A percentile compares a stretch with the other conserved stretches of the same genome.
These are phyloP conservation scores for Peribatodes rhomboidaria DNA, from an alignment of 2,888 invertebrate genomes.

Conservation along the genomic window DNA sequence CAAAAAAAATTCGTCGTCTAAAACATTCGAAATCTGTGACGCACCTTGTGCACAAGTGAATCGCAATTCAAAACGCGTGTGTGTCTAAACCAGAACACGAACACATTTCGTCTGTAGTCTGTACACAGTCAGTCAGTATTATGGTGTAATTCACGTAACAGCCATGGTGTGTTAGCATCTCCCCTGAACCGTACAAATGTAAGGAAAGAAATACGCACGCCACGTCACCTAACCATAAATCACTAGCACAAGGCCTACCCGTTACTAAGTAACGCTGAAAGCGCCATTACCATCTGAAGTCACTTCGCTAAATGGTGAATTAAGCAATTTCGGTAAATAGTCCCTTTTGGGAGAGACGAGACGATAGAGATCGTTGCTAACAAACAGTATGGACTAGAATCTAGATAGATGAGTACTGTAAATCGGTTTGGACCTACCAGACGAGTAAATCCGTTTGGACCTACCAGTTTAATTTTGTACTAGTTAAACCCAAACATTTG, in stretches of 20 bases:
- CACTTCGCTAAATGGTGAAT: constrained; percentile 58
- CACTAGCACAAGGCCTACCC: constrained; percentile 47
- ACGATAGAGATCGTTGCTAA: constrained; percentile 27
- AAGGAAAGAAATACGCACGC: constrained; percentile 24
- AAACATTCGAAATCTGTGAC: too few species aligned
- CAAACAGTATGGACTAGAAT: constrained; percentile 9
- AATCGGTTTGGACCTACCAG: too few species aligned
- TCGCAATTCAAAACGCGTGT: too few species aligned
- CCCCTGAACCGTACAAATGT: constrained; percentile 4
- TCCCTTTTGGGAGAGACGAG: constrained; percentile 37
- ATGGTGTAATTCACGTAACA: neutral
- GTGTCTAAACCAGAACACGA: neutral
- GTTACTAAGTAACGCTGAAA: constrained; percentile 56
- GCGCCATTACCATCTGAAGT: constrained; percentile 57
- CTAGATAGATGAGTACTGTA: too few species aligned
- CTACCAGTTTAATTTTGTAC: too few species aligned
- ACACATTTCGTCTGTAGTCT: neutral
- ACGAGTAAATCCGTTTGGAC: too few species aligned
- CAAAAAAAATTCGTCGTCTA: too few species aligned
- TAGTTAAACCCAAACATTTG: too few species aligned
- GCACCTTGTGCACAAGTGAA: too few species aligned
- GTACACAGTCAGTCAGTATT: too few species aligned
- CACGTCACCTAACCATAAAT: constrained; percentile 47
- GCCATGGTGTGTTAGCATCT: neutral
- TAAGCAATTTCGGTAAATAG: constrained; percentile 57